Conservation (phyloP, 64 coral and sea anemone species). For the Astreopora myriophthalma region DNA sequence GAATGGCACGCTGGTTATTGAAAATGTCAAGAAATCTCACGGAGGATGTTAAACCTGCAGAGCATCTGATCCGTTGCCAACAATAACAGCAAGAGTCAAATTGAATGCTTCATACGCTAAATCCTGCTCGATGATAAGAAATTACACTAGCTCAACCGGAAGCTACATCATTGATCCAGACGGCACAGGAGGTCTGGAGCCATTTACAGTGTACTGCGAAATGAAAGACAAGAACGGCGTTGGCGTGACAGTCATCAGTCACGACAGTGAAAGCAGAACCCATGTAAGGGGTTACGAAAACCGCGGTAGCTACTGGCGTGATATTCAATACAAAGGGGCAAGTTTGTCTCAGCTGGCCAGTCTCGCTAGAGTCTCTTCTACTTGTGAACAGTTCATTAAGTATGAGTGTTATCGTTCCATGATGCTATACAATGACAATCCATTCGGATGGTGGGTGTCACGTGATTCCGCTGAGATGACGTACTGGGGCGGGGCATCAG, state of each 20-base stretch:
- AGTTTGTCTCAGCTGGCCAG: background rate
- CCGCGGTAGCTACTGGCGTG: background rate
- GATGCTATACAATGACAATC: background rate
- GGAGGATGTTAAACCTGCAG: background rate
- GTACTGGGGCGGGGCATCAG: background rate
- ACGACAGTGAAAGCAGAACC: slow-evolving; percentile 22
- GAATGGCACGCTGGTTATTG: background rate
- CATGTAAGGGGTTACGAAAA: background rate
- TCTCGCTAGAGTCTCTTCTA: background rate
- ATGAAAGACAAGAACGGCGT: slow-evolving; percentile 42
- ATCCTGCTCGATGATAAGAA: too few relatives aligned
- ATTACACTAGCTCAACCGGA: background rate
- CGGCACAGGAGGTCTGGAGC: background rate
- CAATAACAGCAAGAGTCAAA: background rate
- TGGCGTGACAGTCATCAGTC: slow-evolving; percentile 46
- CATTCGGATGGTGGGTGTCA: background rate
- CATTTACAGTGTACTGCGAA: slow-evolving; percentile 49
- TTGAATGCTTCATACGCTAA: too few relatives aligned
- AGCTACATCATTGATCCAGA: slow-evolving; percentile 55
- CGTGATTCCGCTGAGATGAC: background rate
- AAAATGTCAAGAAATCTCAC: background rate
- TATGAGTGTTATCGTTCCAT: slow-evolving; percentile 9
- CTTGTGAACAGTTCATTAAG: slow-evolving; percentile 60
- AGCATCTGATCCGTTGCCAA: background rate
- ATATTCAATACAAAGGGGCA: background rate